Base-by-base conservation (phyloP, 2,797 vertebrate genomes). In the Phyllotis vaccarum region DNA sequence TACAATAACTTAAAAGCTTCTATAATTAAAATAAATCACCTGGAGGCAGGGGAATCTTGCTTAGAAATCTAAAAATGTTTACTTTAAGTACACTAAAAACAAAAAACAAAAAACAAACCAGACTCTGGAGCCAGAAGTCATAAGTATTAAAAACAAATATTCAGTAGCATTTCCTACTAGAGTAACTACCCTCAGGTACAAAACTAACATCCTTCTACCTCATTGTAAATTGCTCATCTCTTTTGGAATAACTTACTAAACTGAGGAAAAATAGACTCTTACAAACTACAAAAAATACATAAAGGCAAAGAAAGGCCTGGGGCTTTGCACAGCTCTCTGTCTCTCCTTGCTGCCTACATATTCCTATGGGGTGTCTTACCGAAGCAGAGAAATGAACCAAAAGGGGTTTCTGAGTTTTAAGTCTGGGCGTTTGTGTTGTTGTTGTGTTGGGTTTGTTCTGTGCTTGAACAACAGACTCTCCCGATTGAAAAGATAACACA, bases 281-380 rank as follows among this genome's bases (percentile, higher is more conserved):
- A 52, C 31, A 37, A 85, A 9, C 31, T 87, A 11, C 27, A 0
- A 24, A 24, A 79, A 72, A 82, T 24, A 16, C 17, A 29, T 60
- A n/a, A 56, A 34, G 34, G 3, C n/a, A 81, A 88, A 85, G 58
- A 81, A 88, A 85, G 58, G 80, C 78, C 88, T 96, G 95, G 93
- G 19, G 64, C n/a, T 89, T 94, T 91, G 91, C 60, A 22, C 1
- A 96, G 97, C 92, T 97, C 72, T 88, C 46, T 49, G 91, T 97
- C 72, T 88, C 29, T 91, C 29, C 12, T 78, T 68, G 0, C 0
- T 9, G 0, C 80, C 46, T 0, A 3, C 60, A 12, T 16, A 12
- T 56, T 89, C 13, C 34, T 85, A 0, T 66, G 24, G 4, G 12
- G 82, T 49, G 46, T 9, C 46, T 49, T 49, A 49, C 52, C 58